These are phyloP conservation scores for Cotesia chilonis DNA, from an alignment of 1,140 invertebrate genomes.

Conservation along the genomic window DNA sequence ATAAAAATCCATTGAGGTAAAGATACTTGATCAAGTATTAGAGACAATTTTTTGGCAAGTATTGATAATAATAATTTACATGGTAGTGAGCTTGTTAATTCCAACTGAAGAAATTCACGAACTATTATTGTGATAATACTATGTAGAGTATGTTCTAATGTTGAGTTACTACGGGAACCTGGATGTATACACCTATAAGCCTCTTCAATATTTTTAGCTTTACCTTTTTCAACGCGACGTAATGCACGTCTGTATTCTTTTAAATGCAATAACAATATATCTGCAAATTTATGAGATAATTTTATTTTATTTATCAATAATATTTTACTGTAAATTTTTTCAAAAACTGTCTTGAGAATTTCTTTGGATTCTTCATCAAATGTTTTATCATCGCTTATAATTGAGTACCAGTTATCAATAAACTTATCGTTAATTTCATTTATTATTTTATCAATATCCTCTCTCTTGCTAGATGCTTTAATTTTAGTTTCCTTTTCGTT, in stretches of 20 bases:
- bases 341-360: slow-evolving; percentile 49
- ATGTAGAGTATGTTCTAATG: slow-evolving; percentile 69
- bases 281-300: slow-evolving; percentile 53
- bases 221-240: slow-evolving; percentile 54
- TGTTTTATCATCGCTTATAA: slow-evolving; percentile 52
- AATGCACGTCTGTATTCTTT: slow-evolving; percentile 60
- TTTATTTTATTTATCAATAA: slow-evolving; percentile 49
- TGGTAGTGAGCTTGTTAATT: slow-evolving; percentile 72
- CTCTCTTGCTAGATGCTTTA: slow-evolving; percentile 14
- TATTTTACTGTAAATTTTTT: slow-evolving; percentile 47
- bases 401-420: slow-evolving; percentile 55
- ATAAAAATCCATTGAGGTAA: slow-evolving; percentile 51
- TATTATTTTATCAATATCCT: slow-evolving; percentile 43
- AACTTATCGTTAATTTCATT: slow-evolving; percentile 50
- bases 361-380: slow-evolving; percentile 50
- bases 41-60: slow-evolving; percentile 68
- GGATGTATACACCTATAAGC: slow-evolving; percentile 62
- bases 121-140: slow-evolving; percentile 68
- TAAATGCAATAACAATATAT: slow-evolving; percentile 57
- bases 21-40: slow-evolving; percentile 49
- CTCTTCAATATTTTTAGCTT: slow-evolving; percentile 52
- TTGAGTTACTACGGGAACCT: slow-evolving; percentile 59
- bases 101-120: slow-evolving; percentile 72
- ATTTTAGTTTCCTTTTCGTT: slow-evolving; percentile 24
- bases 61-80: slow-evolving; percentile 71